phyloP scores from a whole-genome alignment of 2,888 invertebrate genomes.

The Leptopilina myrica region DNA sequence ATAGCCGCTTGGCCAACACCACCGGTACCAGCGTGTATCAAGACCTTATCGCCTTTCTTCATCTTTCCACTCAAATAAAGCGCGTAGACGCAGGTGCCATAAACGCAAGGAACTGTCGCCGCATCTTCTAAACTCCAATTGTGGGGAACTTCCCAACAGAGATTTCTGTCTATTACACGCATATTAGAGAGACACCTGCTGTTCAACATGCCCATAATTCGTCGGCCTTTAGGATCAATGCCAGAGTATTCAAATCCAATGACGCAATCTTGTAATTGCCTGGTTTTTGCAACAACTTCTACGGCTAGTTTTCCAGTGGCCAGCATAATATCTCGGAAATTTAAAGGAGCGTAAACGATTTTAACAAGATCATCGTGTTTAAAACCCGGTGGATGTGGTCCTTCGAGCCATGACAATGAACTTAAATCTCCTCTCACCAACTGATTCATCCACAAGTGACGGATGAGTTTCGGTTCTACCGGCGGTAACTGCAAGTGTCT shows the following conservation, averaged over 20 bases:
- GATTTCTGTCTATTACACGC: constrained; percentile 76
- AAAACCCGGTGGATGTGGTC: constrained; percentile 74
- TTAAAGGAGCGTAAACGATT: constrained; percentile 88
- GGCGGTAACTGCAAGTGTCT: constrained; percentile 86
- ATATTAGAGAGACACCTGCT: constrained; percentile 78
- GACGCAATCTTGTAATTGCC: constrained; percentile 82
- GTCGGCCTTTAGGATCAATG: constrained; percentile 75
- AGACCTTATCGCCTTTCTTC: constrained; percentile 75
- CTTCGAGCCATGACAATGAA: constrained; percentile 90
- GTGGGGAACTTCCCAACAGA: constrained; percentile 80
- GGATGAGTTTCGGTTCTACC: constrained; percentile 75
- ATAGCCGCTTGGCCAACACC: constrained; percentile 86
- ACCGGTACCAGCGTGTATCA: constrained; percentile 78
- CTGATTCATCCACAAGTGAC: constrained; percentile 88
- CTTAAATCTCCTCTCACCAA: constrained; percentile 90
- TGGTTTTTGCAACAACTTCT: constrained; percentile 85
- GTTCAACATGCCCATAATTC: constrained; percentile 76
- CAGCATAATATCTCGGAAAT: constrained; percentile 97
- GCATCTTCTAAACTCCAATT: constrained; percentile 82
- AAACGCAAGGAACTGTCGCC: constrained; percentile 82
- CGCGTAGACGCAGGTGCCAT: constrained; percentile 81
- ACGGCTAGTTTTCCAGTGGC: constrained; percentile 92
- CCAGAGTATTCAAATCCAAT: constrained; percentile 85
- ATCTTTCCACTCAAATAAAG: constrained; percentile 79
- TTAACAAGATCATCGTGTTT: constrained; percentile 73